phyloP scores from a whole-genome alignment of 1,140 invertebrate genomes.

The Bombyx mandarina region DNA sequence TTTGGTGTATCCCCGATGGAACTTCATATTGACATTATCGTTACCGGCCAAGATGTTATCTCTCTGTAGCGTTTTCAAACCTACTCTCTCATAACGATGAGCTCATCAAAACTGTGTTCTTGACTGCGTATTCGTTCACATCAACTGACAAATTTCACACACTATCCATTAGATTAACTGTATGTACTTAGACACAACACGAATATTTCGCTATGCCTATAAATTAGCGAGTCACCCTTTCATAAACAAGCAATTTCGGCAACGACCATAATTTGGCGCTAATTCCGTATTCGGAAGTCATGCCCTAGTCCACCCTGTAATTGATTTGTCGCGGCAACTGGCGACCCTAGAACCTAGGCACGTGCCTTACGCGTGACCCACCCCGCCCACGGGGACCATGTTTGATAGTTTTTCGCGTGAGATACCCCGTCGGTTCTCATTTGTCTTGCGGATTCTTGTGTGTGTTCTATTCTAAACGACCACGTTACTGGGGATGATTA shows the following conservation, averaged over 20 bases:
- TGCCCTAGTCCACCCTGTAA: conserved; percentile 47
- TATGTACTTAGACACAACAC: not conserved
- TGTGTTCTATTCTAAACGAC: not conserved
- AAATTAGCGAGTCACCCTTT: conserved; percentile 48
- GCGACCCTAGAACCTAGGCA: conserved; percentile 19
- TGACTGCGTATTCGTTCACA: too few relatives aligned
- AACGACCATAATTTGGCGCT: conserved; percentile 57
- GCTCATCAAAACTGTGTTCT: too few relatives aligned
- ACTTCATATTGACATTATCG: too few relatives aligned
- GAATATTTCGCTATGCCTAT: conserved; percentile 16
- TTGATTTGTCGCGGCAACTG: conserved; percentile 55
- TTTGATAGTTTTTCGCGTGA: conserved; percentile 31
- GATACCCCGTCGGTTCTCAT: conserved; percentile 21
- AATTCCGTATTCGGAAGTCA: conserved; percentile 50
- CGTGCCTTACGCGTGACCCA: conserved; percentile 24
- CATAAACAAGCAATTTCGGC: conserved; percentile 54
- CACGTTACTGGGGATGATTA: too few relatives aligned
- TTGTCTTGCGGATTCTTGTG: conserved; percentile 8
- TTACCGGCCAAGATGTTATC: too few relatives aligned
- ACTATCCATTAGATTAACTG: not conserved
- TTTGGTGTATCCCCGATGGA: too few relatives aligned
- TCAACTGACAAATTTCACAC: not conserved
- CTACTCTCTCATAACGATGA: too few relatives aligned
- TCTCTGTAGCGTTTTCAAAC: too few relatives aligned
- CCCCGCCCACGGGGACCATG: conserved; percentile 30